Conservation (phyloP, 2,797 vertebrate genomes). For the Poecile montanus region DNA sequence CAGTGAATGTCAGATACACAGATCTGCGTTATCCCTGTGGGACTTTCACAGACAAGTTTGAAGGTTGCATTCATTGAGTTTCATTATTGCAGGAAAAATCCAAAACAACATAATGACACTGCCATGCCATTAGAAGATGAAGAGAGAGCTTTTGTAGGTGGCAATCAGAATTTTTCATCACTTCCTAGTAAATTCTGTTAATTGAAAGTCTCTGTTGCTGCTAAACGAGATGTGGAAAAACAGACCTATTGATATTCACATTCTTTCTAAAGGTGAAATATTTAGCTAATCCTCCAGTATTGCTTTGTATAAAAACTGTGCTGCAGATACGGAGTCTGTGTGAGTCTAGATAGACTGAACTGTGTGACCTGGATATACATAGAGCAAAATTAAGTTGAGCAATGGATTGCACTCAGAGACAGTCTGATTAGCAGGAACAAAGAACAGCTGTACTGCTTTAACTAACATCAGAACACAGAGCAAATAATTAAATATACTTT, state of each 20-base stretch:
- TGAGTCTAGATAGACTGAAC: background rate
- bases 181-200: background rate
- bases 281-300: background rate
- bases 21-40: background rate
- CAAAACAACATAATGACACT: background rate
- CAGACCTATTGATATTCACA: background rate
- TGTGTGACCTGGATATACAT: background rate
- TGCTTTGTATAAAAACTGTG: background rate
- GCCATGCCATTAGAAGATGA: background rate
- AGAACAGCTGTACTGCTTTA: background rate
- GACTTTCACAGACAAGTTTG: background rate
- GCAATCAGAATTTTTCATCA: background rate
- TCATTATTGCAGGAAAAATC: background rate
- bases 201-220: background rate
- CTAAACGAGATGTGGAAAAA: background rate
- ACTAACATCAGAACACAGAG: background rate
- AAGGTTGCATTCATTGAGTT: background rate
- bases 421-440: background rate
- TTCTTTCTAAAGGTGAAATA: background rate
- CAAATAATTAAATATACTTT: background rate
- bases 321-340: background rate
- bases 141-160: background rate
- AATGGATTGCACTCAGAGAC: background rate
- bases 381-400: background rate
- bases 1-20: background rate